phyloP scores from a whole-genome alignment of 2,888 invertebrate species.

The Prosopocoilus inquinatus region DNA sequence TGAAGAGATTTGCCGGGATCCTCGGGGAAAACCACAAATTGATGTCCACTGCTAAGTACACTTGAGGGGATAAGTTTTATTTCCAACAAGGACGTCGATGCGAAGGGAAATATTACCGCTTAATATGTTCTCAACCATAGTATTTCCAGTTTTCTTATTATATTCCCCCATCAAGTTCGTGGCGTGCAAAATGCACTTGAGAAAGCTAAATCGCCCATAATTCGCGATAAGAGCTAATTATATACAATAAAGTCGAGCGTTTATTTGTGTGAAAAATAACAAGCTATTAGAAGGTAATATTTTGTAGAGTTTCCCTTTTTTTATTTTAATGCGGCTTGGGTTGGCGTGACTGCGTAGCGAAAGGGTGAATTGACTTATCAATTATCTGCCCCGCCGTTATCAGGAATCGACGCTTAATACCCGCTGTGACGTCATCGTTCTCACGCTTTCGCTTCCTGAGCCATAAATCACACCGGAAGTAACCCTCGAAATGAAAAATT shows the following conservation, averaged over 20 bases:
- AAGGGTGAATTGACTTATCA: slow-evolving; percentile 31
- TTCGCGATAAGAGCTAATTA: no score
- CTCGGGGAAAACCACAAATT: slow-evolving; percentile 26
- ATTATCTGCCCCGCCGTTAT: slow-evolving; percentile 28
- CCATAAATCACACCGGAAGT: slow-evolving; percentile 23
- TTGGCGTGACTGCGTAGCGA: slow-evolving; percentile 28
- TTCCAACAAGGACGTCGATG: not conserved
- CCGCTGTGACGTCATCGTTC: slow-evolving; percentile 24
- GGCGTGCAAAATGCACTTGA: no score
- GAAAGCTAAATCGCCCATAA: no score
- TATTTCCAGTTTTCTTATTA: no score
- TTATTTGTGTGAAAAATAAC: no score
- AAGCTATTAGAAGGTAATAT: no score
- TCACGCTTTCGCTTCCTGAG: slow-evolving; percentile 22
- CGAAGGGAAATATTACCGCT: no score
- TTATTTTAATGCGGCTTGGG: not conserved
- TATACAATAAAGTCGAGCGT: no score
- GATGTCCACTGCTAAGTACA: slow-evolving; percentile 22
- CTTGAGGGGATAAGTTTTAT: not conserved
- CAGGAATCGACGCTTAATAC: slow-evolving; percentile 27
- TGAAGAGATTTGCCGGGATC: slow-evolving; percentile 26
- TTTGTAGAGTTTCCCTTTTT: no score
- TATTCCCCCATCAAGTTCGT: no score
- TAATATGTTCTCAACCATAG: no score
- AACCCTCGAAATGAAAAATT: slow-evolving; percentile 9